Evolutionary conservation across 2,797 vertebrate species (phyloP).

Genomic region (Molossus molossus): DNA sequence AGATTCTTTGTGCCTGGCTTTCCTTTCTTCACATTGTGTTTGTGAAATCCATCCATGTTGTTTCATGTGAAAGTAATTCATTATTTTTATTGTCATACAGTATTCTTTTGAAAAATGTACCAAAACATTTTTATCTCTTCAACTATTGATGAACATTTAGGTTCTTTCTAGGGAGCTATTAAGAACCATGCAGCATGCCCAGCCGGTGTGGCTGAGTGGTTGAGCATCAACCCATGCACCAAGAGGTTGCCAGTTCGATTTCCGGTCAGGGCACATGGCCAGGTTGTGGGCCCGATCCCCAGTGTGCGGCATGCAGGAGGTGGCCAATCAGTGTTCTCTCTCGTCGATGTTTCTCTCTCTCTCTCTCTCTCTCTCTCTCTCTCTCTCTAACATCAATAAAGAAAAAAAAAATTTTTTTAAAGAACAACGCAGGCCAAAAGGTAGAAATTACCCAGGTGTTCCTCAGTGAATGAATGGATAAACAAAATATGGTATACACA

Average conservation of each 20-base stretch:
- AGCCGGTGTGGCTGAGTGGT: no score
- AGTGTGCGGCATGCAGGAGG: no score
- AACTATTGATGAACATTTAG: neutral
- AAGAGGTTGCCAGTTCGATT: no score
- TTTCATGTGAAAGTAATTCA: neutral
- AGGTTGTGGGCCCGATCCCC: no score
- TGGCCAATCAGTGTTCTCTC: no score
- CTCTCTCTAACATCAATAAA: no score
- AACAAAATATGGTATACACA: neutral
- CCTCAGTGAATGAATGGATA: neutral
- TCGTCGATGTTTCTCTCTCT: no score
- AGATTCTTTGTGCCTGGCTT: neutral
- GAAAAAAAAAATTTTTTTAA: no score
- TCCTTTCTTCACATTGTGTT: neutral
- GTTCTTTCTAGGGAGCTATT: neutral
- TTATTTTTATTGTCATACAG: slow-evolving; percentile 1
- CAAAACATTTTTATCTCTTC: neutral
- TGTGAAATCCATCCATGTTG: neutral
- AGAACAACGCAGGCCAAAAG: neutral
- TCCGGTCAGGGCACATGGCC: no score
- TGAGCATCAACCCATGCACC: no score
- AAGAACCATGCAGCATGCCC: neutral
- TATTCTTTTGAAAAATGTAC: neutral
- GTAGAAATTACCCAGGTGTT: neutral
- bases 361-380: no score